These are phyloP conservation scores for Heterotis niloticus DNA, from an alignment of 2,113 vertebrate species.

Conservation along the genomic window DNA sequence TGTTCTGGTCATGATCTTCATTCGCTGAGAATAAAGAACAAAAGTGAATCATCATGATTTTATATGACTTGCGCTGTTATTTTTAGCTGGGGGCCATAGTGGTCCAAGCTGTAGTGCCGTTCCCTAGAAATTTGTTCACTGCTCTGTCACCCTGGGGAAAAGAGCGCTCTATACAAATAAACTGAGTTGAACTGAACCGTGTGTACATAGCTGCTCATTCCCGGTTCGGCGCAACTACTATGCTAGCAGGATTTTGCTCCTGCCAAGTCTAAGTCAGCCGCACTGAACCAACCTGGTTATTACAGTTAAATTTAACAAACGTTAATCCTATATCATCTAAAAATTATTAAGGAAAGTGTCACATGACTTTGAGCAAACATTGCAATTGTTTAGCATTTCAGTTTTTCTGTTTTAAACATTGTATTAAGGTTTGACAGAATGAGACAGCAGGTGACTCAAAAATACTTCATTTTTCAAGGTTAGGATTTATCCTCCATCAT, in stretches of 20 bases:
- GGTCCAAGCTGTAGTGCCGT: constrained; percentile 34
- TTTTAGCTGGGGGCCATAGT: constrained; percentile 49
- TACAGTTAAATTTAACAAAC: neutral
- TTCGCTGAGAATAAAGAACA: constrained; percentile 44
- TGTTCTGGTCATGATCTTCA: constrained; percentile 29
- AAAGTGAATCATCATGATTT: constrained; percentile 44
- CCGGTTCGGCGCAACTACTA: neutral
- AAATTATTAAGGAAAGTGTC: no score
- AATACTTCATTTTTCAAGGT: no score
- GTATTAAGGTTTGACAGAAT: no score
- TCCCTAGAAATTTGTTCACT: constrained; percentile 26
- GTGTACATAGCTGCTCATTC: neutral
- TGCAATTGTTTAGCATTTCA: no score
- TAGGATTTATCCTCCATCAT: no score
- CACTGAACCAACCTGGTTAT: neutral
- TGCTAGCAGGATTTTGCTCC: neutral
- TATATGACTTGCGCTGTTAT: constrained; percentile 39
- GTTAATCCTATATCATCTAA: neutral
- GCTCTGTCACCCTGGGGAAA: no score
- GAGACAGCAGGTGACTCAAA: no score
- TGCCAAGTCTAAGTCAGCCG: neutral
- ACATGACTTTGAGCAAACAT: no score
- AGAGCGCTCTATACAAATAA: no score
- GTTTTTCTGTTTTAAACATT: no score
- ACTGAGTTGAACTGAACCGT: neutral